Evolutionary conservation across 2,888 invertebrate genomes (phyloP).

Genomic region (Napeogenes inachia): DNA sequence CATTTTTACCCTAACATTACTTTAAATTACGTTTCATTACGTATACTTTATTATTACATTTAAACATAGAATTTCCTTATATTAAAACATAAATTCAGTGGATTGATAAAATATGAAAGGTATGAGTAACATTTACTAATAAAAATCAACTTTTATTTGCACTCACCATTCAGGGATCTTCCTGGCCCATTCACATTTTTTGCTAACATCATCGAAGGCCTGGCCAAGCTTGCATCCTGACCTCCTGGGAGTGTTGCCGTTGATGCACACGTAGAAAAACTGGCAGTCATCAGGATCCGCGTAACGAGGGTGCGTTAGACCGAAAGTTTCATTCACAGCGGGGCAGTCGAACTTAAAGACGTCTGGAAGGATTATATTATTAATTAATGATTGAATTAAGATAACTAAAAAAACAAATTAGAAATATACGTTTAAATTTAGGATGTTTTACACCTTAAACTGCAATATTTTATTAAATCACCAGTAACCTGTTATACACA

Average conservation of each 20-base stretch:
- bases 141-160: background rate
- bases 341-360: slow-evolving; percentile 91
- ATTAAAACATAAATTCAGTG: too few species aligned
- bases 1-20: too few species aligned
- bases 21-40: too few species aligned
- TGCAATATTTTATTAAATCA: too few species aligned
- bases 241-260: slow-evolving; percentile 88
- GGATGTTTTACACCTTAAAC: too few species aligned
- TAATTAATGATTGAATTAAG: background rate
- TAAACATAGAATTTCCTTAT: too few species aligned
- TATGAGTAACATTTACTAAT: too few species aligned
- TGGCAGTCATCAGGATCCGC: slow-evolving; percentile 93
- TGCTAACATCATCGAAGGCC: slow-evolving; percentile 89
- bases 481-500: too few species aligned
- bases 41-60: too few species aligned
- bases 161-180: slow-evolving; percentile 92
- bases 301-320: slow-evolving; percentile 88
- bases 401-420: background rate
- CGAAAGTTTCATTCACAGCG: slow-evolving; percentile 83
- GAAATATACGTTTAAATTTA: too few species aligned
- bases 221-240: slow-evolving; percentile 93
- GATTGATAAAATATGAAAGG: too few species aligned
- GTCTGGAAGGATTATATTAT: slow-evolving; percentile 64
- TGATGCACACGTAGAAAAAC: slow-evolving; percentile 94
- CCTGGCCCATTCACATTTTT: slow-evolving; percentile 90